Conservation (phyloP, 2,113 vertebrate genomes). For the Mobula hypostoma region DNA sequence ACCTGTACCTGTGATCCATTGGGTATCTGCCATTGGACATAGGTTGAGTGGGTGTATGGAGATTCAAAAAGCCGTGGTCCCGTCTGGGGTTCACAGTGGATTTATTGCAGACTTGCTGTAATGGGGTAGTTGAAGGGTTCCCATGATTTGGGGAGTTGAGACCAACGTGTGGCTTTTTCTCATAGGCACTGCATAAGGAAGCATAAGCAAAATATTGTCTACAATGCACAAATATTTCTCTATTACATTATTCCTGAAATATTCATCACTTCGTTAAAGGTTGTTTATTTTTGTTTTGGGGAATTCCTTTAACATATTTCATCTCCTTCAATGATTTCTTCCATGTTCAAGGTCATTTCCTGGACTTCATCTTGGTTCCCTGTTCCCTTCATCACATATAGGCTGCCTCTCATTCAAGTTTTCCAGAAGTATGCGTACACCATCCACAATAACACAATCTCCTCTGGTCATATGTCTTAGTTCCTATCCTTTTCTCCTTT, state of each 20-base stretch:
- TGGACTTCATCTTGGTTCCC: not conserved
- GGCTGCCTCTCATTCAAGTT: not conserved
- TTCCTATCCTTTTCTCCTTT: not conserved
- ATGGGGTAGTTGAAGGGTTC: conserved; percentile 60
- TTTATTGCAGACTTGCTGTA: conserved; percentile 73
- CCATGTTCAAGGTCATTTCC: not conserved
- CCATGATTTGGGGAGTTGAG: conserved; percentile 70
- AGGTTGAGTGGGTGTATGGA: conserved; percentile 58
- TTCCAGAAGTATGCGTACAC: not conserved
- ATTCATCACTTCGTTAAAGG: not conserved
- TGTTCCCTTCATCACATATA: not conserved
- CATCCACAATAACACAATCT: not conserved
- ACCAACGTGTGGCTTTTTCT: conserved; percentile 68
- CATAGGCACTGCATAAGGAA: conserved; percentile 71
- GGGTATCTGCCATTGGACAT: conserved; percentile 71
- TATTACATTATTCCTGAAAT: not conserved
- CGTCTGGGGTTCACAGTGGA: conserved; percentile 59
- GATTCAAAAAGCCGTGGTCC: conserved; percentile 73
- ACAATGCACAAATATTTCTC: not conserved
- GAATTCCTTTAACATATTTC: not conserved
- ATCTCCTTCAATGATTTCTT: not conserved
- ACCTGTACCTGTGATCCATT: conserved; percentile 59
- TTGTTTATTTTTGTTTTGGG: not conserved
- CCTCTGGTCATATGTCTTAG: not conserved
- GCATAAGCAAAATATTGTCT: not conserved